Base-by-base conservation (phyloP, 2,113 vertebrate species). In the Eudorcas thomsonii region DNA sequence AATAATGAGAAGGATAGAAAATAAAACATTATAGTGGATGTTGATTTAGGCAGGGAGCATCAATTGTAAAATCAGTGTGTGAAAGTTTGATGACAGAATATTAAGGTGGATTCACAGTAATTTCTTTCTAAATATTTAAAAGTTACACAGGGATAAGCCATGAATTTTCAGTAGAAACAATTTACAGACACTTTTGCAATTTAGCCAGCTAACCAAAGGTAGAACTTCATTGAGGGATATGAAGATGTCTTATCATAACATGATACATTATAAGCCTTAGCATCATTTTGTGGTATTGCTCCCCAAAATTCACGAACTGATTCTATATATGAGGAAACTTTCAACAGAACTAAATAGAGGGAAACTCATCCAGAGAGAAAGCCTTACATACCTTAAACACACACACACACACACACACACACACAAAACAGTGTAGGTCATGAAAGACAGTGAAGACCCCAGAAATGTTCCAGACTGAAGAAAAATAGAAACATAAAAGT, bases 211-310 rank as follows among this genome's bases (percentile, higher is more conserved):
- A 33, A 57, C 25, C 25, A 80, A 67, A 78, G 21, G 8, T 45
- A 19, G 3, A 81, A 10, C 4, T 25, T 52, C 14, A 36, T 0
- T 74, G 11, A 33, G 48, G 7, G 2, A 43, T 17, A 11, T 4
- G n/a, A 48, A 77, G 8, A 19, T 30, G 50, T 36, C 52, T 16
- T 23, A 36, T 26, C 7, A 59, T 8, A n/a, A 54, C 5, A 2
- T 43, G 19, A 64, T 45, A 10, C 7, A 17, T 21, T 36, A 26
- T 77, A 87, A 50, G 5, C 7, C 13, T 60, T 11, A 55, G 28
- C 6, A 36, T 54, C 45, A 7, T 23, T 43, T 21, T n/a, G 1
- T 52, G 45, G 13, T 17, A 71, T 54, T 64, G 11, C 9, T 50
- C 21, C 12, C 6, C 0, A 3, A 52, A 67, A 90, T 36, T 55